A percentile compares a stretch with the other conserved stretches of the same genome.
phyloP scores from a whole-genome alignment of 2,113 vertebrate species.

The Clarias gariepinus region DNA sequence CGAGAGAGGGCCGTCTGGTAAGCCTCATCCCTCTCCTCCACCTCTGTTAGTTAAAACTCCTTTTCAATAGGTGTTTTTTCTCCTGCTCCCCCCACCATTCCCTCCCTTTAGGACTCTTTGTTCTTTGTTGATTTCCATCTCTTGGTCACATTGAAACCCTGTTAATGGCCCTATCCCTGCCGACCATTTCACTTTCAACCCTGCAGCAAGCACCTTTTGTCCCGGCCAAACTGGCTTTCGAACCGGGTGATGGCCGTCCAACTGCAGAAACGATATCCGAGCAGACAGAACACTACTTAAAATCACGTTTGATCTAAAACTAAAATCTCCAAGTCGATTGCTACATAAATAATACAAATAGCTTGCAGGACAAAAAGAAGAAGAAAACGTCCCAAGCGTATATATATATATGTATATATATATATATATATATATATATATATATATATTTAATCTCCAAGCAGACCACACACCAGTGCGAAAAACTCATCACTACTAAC shows the following conservation, averaged over 20 bases:
- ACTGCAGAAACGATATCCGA: neutral
- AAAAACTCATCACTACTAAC: slow-evolving; percentile 46
- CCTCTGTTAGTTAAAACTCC: slow-evolving; percentile 18
- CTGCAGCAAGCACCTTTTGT: slow-evolving; percentile 42
- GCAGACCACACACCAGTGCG: slow-evolving; percentile 44
- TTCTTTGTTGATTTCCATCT: slow-evolving; percentile 49
- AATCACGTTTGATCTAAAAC: neutral
- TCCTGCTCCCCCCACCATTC: neutral
- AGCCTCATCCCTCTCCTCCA: slow-evolving; percentile 47
- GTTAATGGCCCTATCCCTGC: slow-evolving; percentile 33
- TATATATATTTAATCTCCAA: slow-evolving; percentile 11
- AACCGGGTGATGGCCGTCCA: neutral
- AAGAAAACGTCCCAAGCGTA: neutral
- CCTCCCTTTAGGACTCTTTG: slow-evolving; percentile 34
- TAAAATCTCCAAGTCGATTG: neutral
- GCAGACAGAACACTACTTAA: neutral
- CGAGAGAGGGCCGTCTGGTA: slow-evolving; percentile 64
- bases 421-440: no score
- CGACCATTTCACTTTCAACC: slow-evolving; percentile 43
- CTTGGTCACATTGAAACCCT: slow-evolving; percentile 19
- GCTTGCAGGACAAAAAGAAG: neutral
- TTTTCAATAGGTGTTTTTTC: slow-evolving; percentile 37
- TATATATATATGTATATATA: no score
- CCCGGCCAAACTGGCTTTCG: neutral
- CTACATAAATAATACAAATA: neutral